Percentiles rank a stretch among this genome's conserved stretches.
Evolutionary conservation across 2,888 invertebrate genomes (phyloP).

Genomic region (Pseudolycoriella hygida): DNA sequence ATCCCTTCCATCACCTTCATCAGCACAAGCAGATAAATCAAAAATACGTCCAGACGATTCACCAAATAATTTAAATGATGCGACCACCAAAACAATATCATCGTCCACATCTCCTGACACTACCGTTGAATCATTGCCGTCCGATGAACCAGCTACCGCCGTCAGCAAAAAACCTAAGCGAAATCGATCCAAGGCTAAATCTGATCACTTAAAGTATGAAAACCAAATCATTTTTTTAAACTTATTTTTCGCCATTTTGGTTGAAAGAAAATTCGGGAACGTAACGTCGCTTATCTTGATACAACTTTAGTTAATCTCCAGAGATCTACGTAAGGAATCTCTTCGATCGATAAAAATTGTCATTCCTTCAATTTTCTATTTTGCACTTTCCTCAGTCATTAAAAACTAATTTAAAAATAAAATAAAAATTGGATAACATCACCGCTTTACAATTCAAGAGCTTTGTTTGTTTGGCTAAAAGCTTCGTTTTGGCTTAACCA

Average conservation of each 20-base stretch:
- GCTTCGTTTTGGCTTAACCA: no score
- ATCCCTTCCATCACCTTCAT: conserved; percentile 15
- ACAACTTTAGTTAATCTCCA: no score
- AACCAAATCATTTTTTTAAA: neutral
- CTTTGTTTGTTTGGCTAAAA: no score
- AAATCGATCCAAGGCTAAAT: conserved; percentile 7
- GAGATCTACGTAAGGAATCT: no score
- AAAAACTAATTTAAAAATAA: no score
- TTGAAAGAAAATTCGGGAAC: no score
- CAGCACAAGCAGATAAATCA: conserved; percentile 8
- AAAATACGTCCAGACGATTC: conserved; percentile 8
- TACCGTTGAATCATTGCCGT: neutral
- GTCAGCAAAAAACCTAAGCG: conserved; percentile 4
- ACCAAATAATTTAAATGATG: conserved; percentile 3
- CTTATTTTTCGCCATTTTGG: neutral
- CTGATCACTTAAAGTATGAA: conserved; percentile 9
- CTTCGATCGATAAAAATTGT: no score
- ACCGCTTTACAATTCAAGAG: no score
- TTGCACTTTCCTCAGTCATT: no score
- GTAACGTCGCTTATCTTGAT: no score
- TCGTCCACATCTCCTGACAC: neutral
- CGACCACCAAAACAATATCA: neutral
- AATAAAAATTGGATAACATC: no score
- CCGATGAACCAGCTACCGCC: conserved; percentile 3
- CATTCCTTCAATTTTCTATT: no score